Evolutionary conservation across 2,888 invertebrate genomes (phyloP), one percentile per base, ranked within the genome.

Genomic region (Mythimna pallens): DNA sequence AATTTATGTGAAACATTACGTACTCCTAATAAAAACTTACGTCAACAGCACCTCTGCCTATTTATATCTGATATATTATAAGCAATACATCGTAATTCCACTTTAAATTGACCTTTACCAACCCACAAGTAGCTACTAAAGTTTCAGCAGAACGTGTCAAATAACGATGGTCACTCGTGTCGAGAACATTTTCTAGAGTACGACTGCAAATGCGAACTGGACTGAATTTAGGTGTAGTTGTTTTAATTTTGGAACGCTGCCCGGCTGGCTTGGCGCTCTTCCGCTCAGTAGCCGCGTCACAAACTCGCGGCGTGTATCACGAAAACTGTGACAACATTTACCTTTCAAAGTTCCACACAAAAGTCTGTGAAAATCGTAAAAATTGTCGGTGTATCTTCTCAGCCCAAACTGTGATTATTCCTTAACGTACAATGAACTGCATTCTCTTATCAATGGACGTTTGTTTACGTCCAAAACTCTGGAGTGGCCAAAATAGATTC

Each of bases 211-310:
- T 87, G 86, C 87, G 87, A 85, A 92, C 89, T 85, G 88, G 76
- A 79, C 87, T 92, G 92, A 92, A 93, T 91, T 88, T 93, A 92
- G 92, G 90, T 92, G 92, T 92, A 89, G 92, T 91, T 91, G 94
- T 92, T 94, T 93, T 94, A 94, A 92, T 91, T 93, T 95, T 96
- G 96, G 96, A 95, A 89, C 94, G 72, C 75, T 91, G 96, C 96
- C 96, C 94, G 93, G 92, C 89, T 87, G 85, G 91, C 88, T 92
- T 89, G 90, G 92, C 93, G 91, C 88, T 91, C 90, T 88, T 82
- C 87, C 86, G 89, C 88, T 89, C 92, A 92, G 93, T 94, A 88
- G 85, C 85, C 86, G 90, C 90, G 91, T 88, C 88, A 81, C 87
- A 91, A 91, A 91, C 89, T 88, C 88, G 89, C 86, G 85, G 87